These are phyloP conservation scores for Ryuthela nishihirai DNA, from an alignment of 2,888 invertebrate genomes.

Conservation along the genomic window DNA sequence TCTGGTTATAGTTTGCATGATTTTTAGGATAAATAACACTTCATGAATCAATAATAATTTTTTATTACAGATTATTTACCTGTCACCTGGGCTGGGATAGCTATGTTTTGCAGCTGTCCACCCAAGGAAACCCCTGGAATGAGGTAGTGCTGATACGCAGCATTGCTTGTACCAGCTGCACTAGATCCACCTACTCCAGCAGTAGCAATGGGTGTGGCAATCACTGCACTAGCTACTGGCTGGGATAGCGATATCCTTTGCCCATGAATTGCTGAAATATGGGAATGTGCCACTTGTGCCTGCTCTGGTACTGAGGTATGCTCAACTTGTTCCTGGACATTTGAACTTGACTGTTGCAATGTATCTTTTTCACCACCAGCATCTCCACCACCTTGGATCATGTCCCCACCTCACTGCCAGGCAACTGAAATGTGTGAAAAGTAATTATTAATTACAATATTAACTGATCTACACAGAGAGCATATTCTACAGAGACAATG, in stretches of 20 bases:
- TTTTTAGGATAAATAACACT: no score
- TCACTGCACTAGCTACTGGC: not conserved
- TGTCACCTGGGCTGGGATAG: slow-evolving; percentile 29
- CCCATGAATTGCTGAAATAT: not conserved
- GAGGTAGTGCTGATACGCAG: slow-evolving; percentile 19
- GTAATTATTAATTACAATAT: no score
- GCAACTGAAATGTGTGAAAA: slow-evolving; percentile 14
- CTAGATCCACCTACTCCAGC: slow-evolving; percentile 11
- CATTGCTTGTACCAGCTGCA: slow-evolving; percentile 6
- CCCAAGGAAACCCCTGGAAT: slow-evolving; percentile 24
- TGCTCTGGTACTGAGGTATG: not conserved
- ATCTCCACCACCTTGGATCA: slow-evolving; percentile 38
- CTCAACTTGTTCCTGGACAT: no score
- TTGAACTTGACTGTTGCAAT: no score
- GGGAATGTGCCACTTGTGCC: not conserved
- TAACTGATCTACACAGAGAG: no score
- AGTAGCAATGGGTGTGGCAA: slow-evolving; percentile 10
- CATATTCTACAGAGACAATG: no score
- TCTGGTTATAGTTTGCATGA: no score
- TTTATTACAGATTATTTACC: slow-evolving; percentile 7
- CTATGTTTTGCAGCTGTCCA: slow-evolving; percentile 32
- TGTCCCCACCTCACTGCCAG: slow-evolving; percentile 49
- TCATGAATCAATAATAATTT: not conserved
- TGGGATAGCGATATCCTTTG: not conserved
- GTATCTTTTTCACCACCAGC: slow-evolving; percentile 1